Base-by-base conservation (phyloP, 2,797 vertebrate genomes). In the Peromyscus melanophrys region DNA sequence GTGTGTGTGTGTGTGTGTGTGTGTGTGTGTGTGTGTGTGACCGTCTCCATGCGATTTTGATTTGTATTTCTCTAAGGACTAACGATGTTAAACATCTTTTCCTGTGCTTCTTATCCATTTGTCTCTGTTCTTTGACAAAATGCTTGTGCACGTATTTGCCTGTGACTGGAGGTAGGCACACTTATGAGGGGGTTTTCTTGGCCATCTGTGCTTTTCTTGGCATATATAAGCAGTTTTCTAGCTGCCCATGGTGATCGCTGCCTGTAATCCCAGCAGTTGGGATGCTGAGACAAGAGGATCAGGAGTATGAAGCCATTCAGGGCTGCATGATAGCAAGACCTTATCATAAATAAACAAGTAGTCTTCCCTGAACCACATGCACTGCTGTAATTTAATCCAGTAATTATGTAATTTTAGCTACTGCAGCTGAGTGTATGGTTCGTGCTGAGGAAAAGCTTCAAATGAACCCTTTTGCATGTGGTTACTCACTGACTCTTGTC, bases 11-110 rank as follows among this genome's bases (percentile, higher is more conserved):
- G 43, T 27, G 69, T 71, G 43, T 27, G 69, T 71, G 43, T 27
- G 69, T 71, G 43, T 27, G 69, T 71, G 43, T 27, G 69, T 71
- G 43, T 27, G 69, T 71, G 43, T 27, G 69, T 63, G 43, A 8
- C 27, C 19, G 1, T 52, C 63, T 34, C 37, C 23, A 13, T 77
- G 27, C 81, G 43, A 34, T 90, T 90, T 82, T 92, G 46, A 43
- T 89, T 95, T 95, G n/a, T 34, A 29, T 90, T 93, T 89, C 61
- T 87, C 10, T 80, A 43, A 55, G 40, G 77, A 49, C 23, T 55
- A 34, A 61, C 80, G 37, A 82, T 76, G 9, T 67, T 59, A 29
- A 76, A 13, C 34, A 13, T 75, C 16, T 69, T 67, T 69, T n/a
- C 67, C n/a, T 69, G 31, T n/a, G 31, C 31, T 90, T 92, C 73